phyloP scores from a whole-genome alignment of 2,113 vertebrate species.

The Condylura cristata region DNA sequence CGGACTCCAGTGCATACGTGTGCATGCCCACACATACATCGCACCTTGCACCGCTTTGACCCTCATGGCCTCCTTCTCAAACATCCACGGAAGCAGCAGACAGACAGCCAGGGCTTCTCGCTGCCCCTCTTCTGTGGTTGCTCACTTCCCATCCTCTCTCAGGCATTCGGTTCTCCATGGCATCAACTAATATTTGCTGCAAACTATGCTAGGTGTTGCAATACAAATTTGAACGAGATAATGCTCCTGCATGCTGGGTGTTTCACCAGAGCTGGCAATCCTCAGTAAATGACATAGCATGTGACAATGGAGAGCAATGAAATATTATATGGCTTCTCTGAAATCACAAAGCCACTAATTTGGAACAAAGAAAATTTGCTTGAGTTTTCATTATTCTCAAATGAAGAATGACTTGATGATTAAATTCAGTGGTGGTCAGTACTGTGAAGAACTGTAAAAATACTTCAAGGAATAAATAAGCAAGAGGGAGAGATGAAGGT shows the following conservation, averaged over 20 bases:
- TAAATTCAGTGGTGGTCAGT: background rate
- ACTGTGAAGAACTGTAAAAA: constrained; percentile 5
- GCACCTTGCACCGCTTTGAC: background rate
- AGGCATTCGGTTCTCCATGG: background rate
- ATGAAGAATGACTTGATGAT: background rate
- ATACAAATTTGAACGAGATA: background rate
- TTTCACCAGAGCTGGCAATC: background rate
- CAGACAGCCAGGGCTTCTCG: background rate
- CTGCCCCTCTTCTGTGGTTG: background rate
- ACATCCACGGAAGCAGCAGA: background rate
- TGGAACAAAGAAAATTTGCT: background rate
- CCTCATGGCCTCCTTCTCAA: background rate
- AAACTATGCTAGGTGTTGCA: background rate
- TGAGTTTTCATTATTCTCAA: background rate
- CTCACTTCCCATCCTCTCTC: background rate
- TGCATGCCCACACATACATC: background rate
- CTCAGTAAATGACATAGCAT: background rate
- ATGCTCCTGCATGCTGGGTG: background rate
- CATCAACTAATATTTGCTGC: background rate
- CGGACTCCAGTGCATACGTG: background rate
- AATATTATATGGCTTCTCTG: background rate
- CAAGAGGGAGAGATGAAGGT: fast-evolving
- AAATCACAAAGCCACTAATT: background rate
- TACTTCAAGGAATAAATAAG: background rate
- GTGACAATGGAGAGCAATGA: background rate